phyloP scores from a whole-genome alignment of 2,888 invertebrate genomes.

The Xestoiulus laeticollis region DNA sequence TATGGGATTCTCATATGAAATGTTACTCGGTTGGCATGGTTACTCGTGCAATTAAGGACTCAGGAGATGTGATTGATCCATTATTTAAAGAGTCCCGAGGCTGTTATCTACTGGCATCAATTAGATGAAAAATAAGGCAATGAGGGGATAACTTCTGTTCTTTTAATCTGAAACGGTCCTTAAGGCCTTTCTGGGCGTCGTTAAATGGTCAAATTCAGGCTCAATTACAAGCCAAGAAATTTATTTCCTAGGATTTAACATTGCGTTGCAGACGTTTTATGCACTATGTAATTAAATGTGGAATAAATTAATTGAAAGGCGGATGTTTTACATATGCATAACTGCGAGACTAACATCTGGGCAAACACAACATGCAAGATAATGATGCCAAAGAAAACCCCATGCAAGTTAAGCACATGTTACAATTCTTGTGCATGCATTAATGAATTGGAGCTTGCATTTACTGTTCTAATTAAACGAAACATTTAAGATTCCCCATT shows the following conservation, averaged over 20 bases:
- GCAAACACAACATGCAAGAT: not conserved
- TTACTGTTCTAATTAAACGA: not conserved
- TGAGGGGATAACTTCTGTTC: slow-evolving; percentile 24
- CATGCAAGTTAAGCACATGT: not conserved
- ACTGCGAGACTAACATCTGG: not conserved
- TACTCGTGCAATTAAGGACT: slow-evolving; percentile 18
- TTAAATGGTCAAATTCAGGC: slow-evolving; percentile 36
- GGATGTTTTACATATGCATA: slow-evolving; percentile 10
- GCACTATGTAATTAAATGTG: not conserved
- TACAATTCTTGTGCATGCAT: not conserved
- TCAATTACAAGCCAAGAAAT: slow-evolving; percentile 30
- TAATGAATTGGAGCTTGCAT: not conserved
- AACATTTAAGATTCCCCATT: not conserved
- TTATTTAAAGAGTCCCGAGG: slow-evolving; percentile 32
- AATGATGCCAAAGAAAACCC: not conserved
- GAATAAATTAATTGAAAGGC: slow-evolving; percentile 36
- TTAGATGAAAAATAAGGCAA: slow-evolving; percentile 41
- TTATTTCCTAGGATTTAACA: not conserved
- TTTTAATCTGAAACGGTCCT: slow-evolving; percentile 32
- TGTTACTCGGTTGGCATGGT: slow-evolving; percentile 19
- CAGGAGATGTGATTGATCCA: slow-evolving; percentile 36
- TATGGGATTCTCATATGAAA: slow-evolving; percentile 20
- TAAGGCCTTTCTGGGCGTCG: not conserved
- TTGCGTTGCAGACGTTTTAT: not conserved
- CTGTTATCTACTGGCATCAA: slow-evolving; percentile 34